phyloP scores from a whole-genome alignment of 2,888 invertebrate species.

The Ganaspis brasiliensis region DNA sequence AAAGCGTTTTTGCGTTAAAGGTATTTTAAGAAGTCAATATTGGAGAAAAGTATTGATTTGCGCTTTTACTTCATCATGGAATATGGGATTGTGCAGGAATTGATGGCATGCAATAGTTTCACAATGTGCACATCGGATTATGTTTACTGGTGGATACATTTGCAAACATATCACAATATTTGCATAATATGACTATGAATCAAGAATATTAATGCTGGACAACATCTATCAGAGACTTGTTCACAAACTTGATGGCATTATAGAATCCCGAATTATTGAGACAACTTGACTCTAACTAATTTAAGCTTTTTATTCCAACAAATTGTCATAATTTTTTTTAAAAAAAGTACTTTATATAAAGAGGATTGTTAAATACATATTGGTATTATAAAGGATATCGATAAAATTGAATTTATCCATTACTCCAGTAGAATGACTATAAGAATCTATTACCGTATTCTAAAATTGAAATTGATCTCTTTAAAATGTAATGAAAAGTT shows the following conservation, averaged over 20 bases:
- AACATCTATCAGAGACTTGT: constrained; percentile 46
- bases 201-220: constrained; percentile 56
- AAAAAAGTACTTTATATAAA: no score
- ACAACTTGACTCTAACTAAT: not conserved
- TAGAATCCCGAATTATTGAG: not conserved
- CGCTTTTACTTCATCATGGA: not conserved
- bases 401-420: no score
- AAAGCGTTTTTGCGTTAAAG: no score
- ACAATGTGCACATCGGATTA: not conserved
- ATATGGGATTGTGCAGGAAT: not conserved
- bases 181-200: constrained; percentile 61
- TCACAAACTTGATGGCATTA: not conserved
- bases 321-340: not conserved
- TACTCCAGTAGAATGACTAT: no score
- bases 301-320: not conserved
- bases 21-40: no score
- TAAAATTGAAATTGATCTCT: not conserved
- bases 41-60: not conserved
- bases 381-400: no score
- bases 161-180: constrained; percentile 48
- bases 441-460: no score
- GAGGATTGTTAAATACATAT: no score
- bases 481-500: not conserved
- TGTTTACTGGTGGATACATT: constrained; percentile 20
- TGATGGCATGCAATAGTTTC: constrained; percentile 12